Conservation (phyloP, 2,113 vertebrate species). For the Fregata magnificens region DNA sequence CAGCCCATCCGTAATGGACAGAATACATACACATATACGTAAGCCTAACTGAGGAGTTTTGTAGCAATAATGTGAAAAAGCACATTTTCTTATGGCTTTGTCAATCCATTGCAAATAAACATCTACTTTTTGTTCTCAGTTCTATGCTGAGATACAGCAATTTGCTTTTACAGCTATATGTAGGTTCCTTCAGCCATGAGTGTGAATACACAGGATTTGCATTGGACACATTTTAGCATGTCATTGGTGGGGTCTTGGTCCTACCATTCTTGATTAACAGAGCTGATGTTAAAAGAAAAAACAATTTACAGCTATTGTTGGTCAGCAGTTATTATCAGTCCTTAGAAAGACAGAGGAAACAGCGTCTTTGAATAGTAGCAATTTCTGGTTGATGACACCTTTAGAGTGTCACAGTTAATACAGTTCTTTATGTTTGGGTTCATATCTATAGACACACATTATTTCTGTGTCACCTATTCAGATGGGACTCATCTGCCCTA, state of each 20-base stretch:
- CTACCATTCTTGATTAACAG: not conserved
- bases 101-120: not conserved
- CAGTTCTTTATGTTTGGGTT: not conserved
- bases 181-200: not conserved
- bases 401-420: not conserved
- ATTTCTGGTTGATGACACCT: not conserved
- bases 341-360: not conserved
- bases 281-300: not conserved
- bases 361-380: fast-evolving
- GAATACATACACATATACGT: not conserved
- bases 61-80: not conserved
- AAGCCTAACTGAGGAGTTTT: not conserved
- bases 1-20: not conserved
- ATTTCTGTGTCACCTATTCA: not conserved
- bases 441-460: fast-evolving
- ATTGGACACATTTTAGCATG: not conserved
- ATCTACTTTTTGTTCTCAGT: not conserved
- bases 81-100: not conserved
- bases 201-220: not conserved
- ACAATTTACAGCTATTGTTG: fast-evolving
- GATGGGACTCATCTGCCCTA: not conserved
- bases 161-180: not conserved
- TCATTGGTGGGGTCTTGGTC: not conserved
- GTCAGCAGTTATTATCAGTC: not conserved
- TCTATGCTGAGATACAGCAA: not conserved